A percentile compares a stretch with the other conserved stretches of the same genome.
phyloP scores from a whole-genome alignment of 2,113 vertebrate species.

The Zingel zingel region DNA sequence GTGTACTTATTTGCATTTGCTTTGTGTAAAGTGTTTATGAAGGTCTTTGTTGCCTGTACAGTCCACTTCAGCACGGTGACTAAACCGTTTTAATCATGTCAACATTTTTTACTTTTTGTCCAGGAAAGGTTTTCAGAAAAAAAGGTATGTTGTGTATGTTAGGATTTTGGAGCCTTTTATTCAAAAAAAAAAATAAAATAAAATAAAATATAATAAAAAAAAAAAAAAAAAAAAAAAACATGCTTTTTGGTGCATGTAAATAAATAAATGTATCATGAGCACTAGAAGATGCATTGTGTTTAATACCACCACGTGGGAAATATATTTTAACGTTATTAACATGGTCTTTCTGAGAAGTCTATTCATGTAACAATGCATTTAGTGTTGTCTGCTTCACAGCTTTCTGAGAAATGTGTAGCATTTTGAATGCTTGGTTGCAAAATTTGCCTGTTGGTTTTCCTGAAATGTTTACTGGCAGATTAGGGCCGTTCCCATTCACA shows the following conservation, averaged over 20 bases:
- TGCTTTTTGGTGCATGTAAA: conserved; percentile 39
- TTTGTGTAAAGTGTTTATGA: conserved; percentile 31
- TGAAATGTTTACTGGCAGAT: background rate
- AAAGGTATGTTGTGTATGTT: conserved; percentile 31
- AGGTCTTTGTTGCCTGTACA: conserved; percentile 8
- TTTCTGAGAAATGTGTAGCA: background rate
- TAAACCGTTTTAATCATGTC: conserved; percentile 32
- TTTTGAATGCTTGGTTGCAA: background rate
- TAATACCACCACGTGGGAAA: background rate
- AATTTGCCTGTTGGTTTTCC: background rate
- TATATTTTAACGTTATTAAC: background rate
- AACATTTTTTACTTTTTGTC: conserved; percentile 6
- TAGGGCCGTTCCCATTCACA: background rate
- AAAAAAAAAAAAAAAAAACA: too few relatives aligned
- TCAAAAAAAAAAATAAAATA: background rate
- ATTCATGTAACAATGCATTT: conserved; percentile 6
- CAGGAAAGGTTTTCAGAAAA: conserved; percentile 12
- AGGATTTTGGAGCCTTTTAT: conserved; percentile 6
- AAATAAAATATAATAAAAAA: too few relatives aligned
- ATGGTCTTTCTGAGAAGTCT: background rate
- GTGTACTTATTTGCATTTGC: conserved; percentile 37
- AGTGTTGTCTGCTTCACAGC: background rate
- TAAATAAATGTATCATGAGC: conserved; percentile 34
- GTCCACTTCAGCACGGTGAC: background rate
- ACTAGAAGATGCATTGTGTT: background rate